Percentiles rank a stretch among this genome's conserved stretches.
Conservation (phyloP, 2,797 vertebrate species). For the Esox masquinongy region DNA sequence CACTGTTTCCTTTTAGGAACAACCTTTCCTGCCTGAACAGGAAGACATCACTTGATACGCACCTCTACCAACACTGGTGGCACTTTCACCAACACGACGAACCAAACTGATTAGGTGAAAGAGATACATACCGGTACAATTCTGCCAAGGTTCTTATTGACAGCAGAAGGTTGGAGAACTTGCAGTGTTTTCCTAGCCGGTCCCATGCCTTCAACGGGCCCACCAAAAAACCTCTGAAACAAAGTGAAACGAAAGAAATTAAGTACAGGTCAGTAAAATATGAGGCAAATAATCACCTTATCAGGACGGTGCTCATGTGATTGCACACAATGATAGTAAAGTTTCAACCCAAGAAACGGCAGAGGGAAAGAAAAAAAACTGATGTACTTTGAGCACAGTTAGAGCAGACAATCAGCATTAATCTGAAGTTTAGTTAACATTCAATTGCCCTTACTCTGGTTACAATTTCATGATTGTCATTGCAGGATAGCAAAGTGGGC, state of each 20-base stretch:
- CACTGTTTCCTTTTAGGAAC: constrained; percentile 83
- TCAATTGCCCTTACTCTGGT: constrained; percentile 65
- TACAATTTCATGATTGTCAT: constrained; percentile 68
- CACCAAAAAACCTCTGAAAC: constrained; percentile 73
- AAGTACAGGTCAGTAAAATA: background rate
- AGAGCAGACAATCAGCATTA: constrained; percentile 68
- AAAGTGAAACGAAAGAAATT: background rate
- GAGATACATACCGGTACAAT: constrained; percentile 73
- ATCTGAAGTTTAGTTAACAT: constrained; percentile 61
- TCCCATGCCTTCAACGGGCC: constrained; percentile 52
- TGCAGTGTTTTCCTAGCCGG: constrained; percentile 81
- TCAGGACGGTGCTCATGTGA: background rate
- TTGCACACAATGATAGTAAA: background rate
- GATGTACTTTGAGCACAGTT: constrained; percentile 5
- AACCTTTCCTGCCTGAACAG: constrained; percentile 56
- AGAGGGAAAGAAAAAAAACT: constrained; percentile 37
- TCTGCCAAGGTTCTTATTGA: constrained; percentile 78
- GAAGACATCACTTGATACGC: background rate
- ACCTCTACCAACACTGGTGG: background rate
- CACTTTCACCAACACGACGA: background rate
- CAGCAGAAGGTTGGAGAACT: constrained; percentile 84
- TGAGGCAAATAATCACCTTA: background rate
- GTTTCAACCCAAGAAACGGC: constrained; percentile 9
- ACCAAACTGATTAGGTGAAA: background rate
- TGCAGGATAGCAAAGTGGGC: constrained; percentile 71